phyloP scores from a whole-genome alignment of 2,797 vertebrate species.

The Bryconaethiops microstoma region DNA sequence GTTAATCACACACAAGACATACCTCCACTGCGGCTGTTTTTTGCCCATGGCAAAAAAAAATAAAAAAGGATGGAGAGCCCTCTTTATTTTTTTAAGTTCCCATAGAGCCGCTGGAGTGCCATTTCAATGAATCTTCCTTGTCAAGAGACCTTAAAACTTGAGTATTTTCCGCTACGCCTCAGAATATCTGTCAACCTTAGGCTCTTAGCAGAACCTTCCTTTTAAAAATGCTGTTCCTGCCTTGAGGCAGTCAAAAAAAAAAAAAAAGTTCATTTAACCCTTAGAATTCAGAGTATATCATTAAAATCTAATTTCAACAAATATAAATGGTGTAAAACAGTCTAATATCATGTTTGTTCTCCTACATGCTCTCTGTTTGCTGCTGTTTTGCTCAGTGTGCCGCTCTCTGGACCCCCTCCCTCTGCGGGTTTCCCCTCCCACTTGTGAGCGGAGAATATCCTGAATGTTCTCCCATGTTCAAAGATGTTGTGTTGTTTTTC shows the following conservation, averaged over 20 bases:
- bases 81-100: conserved; percentile 51
- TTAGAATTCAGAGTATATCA: too few relatives aligned
- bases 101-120: conserved; percentile 33
- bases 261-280: too few relatives aligned
- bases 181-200: neutral
- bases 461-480: too few relatives aligned
- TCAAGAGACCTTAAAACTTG: conserved; percentile 22
- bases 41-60: conserved; percentile 38
- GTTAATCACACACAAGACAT: conserved; percentile 66
- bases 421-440: too few relatives aligned
- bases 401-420: too few relatives aligned
- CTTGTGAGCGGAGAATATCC: too few relatives aligned
- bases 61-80: neutral
- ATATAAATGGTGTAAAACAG: too few relatives aligned
- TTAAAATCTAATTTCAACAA: too few relatives aligned
- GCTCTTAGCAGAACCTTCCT: neutral
- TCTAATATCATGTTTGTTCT: too few relatives aligned
- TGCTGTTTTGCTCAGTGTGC: too few relatives aligned
- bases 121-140: conserved; percentile 28
- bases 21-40: conserved; percentile 38
- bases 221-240: neutral
- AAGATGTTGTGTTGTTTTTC: too few relatives aligned
- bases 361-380: too few relatives aligned
- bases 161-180: neutral
- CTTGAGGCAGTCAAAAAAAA: neutral